Evolutionary conservation across 1,140 invertebrate species (phyloP).

Genomic region (Solen grandis): DNA sequence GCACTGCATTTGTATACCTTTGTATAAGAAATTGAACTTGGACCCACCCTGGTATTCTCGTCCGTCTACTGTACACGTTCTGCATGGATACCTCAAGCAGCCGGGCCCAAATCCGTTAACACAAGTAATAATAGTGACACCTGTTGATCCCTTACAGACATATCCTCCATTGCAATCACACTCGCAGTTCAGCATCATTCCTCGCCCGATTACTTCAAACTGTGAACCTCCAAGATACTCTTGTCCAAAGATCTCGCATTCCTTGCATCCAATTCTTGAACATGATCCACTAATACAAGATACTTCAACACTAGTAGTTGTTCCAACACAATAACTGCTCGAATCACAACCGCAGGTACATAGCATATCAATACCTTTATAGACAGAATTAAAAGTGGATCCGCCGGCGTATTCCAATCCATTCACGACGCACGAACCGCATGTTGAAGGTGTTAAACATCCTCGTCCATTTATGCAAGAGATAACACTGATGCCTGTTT

Average conservation of each 20-base stretch:
- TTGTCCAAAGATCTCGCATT: constrained; percentile 40
- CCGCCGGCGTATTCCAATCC: constrained; percentile 12
- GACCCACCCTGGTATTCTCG: not conserved
- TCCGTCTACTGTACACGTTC: constrained; percentile 22
- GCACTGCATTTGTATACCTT: constrained; percentile 44
- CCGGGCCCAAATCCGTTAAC: constrained; percentile 10
- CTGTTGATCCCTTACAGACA: constrained; percentile 4
- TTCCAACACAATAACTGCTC: constrained; percentile 33
- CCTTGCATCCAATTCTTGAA: constrained; percentile 35
- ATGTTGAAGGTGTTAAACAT: constrained; percentile 22
- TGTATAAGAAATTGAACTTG: constrained; percentile 14
- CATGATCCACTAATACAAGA: constrained; percentile 22
- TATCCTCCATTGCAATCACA: constrained; percentile 49
- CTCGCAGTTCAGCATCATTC: constrained; percentile 11
- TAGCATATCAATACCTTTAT: constrained; percentile 44
- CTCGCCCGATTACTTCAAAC: constrained; percentile 34
- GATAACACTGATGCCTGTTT: not conserved
- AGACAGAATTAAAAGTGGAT: constrained; percentile 27
- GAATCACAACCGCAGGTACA: constrained; percentile 52
- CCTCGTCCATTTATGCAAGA: constrained; percentile 25
- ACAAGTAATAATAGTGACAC: constrained; percentile 16
- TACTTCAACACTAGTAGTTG: constrained; percentile 38
- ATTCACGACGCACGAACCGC: constrained; percentile 18
- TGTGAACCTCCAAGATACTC: constrained; percentile 33
- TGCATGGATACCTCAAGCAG: constrained; percentile 17